Percentiles rank a stretch among this genome's conserved stretches.
These are phyloP conservation scores for Melanostoma mellinum DNA, from an alignment of 2,888 invertebrate species.

Conservation along the genomic window DNA sequence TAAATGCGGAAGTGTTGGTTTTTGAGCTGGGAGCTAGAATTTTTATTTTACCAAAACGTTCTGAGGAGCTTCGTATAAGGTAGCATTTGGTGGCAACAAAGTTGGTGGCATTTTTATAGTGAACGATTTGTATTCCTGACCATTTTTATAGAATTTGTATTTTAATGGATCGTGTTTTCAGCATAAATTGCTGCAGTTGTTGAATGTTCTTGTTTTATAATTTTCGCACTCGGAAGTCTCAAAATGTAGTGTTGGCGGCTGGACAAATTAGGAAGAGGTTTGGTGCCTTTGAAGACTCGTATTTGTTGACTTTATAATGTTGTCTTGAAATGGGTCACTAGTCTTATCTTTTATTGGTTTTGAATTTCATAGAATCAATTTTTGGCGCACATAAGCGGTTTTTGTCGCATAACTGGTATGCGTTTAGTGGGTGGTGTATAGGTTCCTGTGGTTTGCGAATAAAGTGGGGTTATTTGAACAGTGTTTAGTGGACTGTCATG, in stretches of 20 bases:
- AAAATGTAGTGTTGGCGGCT: conserved; percentile 2
- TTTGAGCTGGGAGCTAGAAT: conserved; percentile 9
- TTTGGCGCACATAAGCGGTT: no score
- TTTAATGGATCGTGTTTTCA: conserved; percentile 46
- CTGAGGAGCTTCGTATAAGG: neutral
- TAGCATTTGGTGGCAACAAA: neutral
- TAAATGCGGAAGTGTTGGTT: conserved; percentile 52
- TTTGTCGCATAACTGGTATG: no score
- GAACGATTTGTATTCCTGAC: conserved; percentile 47
- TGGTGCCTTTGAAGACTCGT: neutral
- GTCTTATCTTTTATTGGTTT: no score
- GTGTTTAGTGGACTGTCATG: no score
- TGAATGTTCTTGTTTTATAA: conserved; percentile 13
- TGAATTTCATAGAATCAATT: no score
- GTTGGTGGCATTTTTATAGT: conserved; percentile 15
- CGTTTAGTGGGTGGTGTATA: no score
- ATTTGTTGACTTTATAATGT: no score
- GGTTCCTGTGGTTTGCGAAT: no score
- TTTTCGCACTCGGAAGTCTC: conserved; percentile 40
- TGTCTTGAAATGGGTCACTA: no score
- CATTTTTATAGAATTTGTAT: neutral
- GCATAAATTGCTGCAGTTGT: conserved; percentile 29
- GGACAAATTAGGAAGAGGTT: neutral
- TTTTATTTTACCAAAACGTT: conserved; percentile 33
- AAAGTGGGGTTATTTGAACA: no score